These are phyloP conservation scores for Lacanobia wlatinum DNA, from an alignment of 2,888 invertebrate genomes.

Conservation along the genomic window DNA sequence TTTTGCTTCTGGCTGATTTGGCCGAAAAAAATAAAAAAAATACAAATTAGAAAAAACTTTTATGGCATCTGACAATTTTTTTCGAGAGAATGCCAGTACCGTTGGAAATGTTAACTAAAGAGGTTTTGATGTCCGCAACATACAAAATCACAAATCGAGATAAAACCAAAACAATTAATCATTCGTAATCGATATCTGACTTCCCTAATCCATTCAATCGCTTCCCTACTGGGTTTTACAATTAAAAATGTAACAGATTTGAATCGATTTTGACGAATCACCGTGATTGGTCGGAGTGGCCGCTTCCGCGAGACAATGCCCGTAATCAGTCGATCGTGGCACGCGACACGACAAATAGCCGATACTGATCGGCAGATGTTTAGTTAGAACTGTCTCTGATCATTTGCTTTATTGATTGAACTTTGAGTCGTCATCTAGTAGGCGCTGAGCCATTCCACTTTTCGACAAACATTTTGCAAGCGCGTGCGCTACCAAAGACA, in stretches of 20 bases:
- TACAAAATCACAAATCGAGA: slow-evolving; percentile 56
- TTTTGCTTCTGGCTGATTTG: slow-evolving; percentile 11
- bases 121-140: neutral
- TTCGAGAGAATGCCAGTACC: slow-evolving; percentile 17
- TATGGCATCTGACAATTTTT: neutral
- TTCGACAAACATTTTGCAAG: neutral
- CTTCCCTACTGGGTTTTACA: slow-evolving; percentile 73
- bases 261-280: slow-evolving; percentile 84
- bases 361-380: slow-evolving; percentile 84
- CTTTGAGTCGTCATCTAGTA: slow-evolving; percentile 28
- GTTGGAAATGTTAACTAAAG: neutral
- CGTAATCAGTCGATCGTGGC: slow-evolving; percentile 78
- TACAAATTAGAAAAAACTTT: neutral
- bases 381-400: slow-evolving; percentile 57
- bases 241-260: slow-evolving; percentile 84
- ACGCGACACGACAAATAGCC: slow-evolving; percentile 82
- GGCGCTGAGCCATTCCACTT: neutral
- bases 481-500: too few relatives aligned
- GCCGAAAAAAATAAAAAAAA: neutral
- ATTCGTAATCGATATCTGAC: slow-evolving; percentile 75
- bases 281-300: slow-evolving; percentile 74
- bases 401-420: slow-evolving; percentile 57
- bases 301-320: slow-evolving; percentile 79
- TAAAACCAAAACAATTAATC: slow-evolving; percentile 77
- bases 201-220: slow-evolving; percentile 72